Base-by-base conservation (phyloP, 2,888 invertebrate genomes). In the Scrobipalpa atriplicella region DNA sequence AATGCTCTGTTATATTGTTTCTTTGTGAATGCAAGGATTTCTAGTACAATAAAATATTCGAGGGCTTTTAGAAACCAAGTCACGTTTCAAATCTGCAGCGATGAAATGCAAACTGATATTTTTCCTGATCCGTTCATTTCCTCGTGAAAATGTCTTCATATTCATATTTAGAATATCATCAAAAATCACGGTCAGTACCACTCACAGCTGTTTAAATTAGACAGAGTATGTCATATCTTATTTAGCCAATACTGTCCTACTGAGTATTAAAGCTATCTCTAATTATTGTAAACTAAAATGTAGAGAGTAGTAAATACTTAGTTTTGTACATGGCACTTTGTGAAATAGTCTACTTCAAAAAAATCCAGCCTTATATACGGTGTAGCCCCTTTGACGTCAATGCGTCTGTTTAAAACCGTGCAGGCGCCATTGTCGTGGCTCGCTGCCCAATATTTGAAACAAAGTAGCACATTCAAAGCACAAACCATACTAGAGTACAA, bases 351-450 rank as follows among this genome's bases (percentile, higher is more conserved):
- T 29, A 29, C 29, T 29, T 5, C 29, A 29, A 29, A 29, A 3
- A 29, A 29, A 10, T 47, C n/a, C 8, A 47, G 47, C 47, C 16
- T 29, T 29, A 29, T 29, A 47, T n/a, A 3, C 1, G 43, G 13
- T 7, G n/a, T 47, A 16, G 47, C 47, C n/a, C n/a, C 47, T 47
- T n/a, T 47, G 47, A 47, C 47, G 47, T 47, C 47, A 47, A 47
- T 47, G 47, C 47, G 47, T 47, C 47, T 47, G 47, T n/a, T 47
- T 47, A 7, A 47, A 47, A 16, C 5, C 47, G 0, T 47, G 47
- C 47, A 47, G 47, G 47, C 47, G 47, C 47, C 47, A 7, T n/a
- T 47, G 47, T 47, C 47, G 16, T 47, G 47, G 47, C 47, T 47
- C 47, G n/a, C 1, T 47, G 47, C 47, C 47, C 47, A 47, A 47